A percentile compares a stretch with the other conserved stretches of the same genome.
phyloP scores from a whole-genome alignment of 2,888 invertebrate species.

The Mechanitis mazaeus region DNA sequence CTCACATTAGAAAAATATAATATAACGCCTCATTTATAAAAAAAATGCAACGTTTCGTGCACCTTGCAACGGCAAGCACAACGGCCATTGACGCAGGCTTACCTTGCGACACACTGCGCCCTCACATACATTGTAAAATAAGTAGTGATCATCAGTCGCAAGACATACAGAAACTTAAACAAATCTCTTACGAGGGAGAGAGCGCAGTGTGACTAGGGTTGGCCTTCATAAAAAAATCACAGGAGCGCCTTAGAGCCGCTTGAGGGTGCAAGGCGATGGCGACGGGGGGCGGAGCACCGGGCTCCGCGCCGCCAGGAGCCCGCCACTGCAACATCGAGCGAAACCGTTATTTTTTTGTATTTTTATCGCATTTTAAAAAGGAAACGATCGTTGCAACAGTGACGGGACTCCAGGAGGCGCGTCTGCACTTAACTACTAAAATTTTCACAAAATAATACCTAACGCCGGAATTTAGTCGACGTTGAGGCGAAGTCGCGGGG shows the following conservation, averaged over 20 bases:
- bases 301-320: conserved; percentile 35
- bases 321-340: conserved; percentile 32
- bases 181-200: conserved; percentile 27
- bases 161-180: conserved; percentile 27
- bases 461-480: conserved; percentile 71
- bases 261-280: conserved; percentile 34
- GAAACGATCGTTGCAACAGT: conserved; percentile 34
- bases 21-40: conserved; percentile 55
- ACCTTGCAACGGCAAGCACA: conserved; percentile 34
- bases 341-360: conserved; percentile 57
- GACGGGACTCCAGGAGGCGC: conserved; percentile 38
- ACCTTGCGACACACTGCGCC: conserved; percentile 23
- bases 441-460: conserved; percentile 76
- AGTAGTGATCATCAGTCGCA: conserved; percentile 27
- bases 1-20: conserved; percentile 46
- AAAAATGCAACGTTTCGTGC: conserved; percentile 52
- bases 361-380: conserved; percentile 58
- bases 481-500: conserved; percentile 48
- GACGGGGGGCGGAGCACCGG: conserved; percentile 38
- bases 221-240: conserved; percentile 34
- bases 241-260: conserved; percentile 32
- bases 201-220: conserved; percentile 31
- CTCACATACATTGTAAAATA: conserved; percentile 22
- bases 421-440: conserved; percentile 70
- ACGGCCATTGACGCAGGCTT: conserved; percentile 33